Evolutionary conservation across 2,888 invertebrate species (phyloP).

Genomic region (Cryptocephalus primarius): DNA sequence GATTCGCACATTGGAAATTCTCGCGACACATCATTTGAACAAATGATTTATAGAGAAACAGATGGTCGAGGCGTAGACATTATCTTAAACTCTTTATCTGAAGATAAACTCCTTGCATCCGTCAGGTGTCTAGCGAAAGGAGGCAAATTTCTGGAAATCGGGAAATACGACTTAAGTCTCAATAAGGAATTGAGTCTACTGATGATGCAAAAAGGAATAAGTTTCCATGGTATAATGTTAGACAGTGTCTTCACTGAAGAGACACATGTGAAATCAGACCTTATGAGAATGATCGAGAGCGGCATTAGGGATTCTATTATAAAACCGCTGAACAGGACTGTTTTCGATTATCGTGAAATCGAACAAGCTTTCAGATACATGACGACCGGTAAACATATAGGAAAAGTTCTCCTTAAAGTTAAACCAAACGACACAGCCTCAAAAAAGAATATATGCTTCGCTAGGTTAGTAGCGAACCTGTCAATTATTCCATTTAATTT

Average conservation of each 20-base stretch:
- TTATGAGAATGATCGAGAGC: slow-evolving; percentile 3
- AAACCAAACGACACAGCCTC: slow-evolving; percentile 16
- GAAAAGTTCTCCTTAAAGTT: slow-evolving; percentile 51
- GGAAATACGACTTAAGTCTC: slow-evolving; percentile 66
- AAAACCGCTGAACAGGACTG: slow-evolving; percentile 52
- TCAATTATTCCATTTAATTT: no score
- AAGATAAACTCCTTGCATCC: background rate
- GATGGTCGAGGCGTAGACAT: slow-evolving; percentile 82
- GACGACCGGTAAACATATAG: slow-evolving; percentile 65
- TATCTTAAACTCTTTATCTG: background rate
- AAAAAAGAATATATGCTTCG: no score
- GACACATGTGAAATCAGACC: background rate
- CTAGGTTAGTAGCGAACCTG: no score
- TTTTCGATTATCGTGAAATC: slow-evolving; percentile 53
- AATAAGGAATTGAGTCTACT: slow-evolving; percentile 56
- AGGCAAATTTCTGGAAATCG: background rate
- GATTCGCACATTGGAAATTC: slow-evolving; percentile 43
- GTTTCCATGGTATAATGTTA: slow-evolving; percentile 67
- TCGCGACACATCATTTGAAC: slow-evolving; percentile 76
- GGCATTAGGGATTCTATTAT: slow-evolving; percentile 44
- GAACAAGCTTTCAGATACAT: slow-evolving; percentile 60
- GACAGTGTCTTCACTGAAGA: slow-evolving; percentile 35
- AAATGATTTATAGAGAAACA: slow-evolving; percentile 68
- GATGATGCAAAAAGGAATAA: slow-evolving; percentile 57
- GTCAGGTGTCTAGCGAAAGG: background rate